A percentile compares a stretch with the other conserved stretches of the same genome.
Evolutionary conservation across 2,797 vertebrate species (phyloP).

Genomic region (Rhinogobio ventralis): DNA sequence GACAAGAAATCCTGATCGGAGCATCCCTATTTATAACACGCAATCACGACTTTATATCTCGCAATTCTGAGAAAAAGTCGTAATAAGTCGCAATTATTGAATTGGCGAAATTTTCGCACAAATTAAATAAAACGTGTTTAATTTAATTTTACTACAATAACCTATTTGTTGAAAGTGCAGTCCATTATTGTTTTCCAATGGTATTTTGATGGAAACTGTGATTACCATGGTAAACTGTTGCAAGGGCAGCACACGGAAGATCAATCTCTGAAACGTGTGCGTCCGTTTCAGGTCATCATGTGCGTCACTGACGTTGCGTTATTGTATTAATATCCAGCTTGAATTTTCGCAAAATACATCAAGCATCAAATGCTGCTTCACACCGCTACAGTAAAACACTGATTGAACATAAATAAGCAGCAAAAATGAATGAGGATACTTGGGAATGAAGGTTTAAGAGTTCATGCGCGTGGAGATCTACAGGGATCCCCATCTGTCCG

Average conservation of each 20-base stretch:
- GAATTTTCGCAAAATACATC: not conserved
- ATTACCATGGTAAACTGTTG: not conserved
- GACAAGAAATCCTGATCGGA: no score
- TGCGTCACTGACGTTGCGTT: not conserved
- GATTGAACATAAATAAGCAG: conserved; percentile 20
- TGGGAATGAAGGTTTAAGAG: not conserved
- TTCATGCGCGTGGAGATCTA: conserved; percentile 57
- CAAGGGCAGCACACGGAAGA: not conserved
- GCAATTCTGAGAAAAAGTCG: no score
- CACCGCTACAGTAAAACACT: conserved; percentile 11
- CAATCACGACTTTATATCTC: no score
- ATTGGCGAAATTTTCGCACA: not conserved
- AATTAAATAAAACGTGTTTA: not conserved
- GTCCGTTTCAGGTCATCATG: not conserved
- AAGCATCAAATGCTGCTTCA: not conserved
- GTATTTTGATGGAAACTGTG: conserved; percentile 8
- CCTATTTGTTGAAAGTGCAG: not conserved
- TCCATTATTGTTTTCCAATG: not conserved
- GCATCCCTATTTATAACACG: no score
- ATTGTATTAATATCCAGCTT: not conserved
- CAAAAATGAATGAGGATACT: not conserved
- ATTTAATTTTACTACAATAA: not conserved
- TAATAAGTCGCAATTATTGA: no score
- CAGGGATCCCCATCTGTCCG: conserved; percentile 87
- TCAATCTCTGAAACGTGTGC: not conserved